These are phyloP conservation scores for Oenanthe oenanthe DNA, from an alignment of 2,113 vertebrate species.

Conservation along the genomic window DNA sequence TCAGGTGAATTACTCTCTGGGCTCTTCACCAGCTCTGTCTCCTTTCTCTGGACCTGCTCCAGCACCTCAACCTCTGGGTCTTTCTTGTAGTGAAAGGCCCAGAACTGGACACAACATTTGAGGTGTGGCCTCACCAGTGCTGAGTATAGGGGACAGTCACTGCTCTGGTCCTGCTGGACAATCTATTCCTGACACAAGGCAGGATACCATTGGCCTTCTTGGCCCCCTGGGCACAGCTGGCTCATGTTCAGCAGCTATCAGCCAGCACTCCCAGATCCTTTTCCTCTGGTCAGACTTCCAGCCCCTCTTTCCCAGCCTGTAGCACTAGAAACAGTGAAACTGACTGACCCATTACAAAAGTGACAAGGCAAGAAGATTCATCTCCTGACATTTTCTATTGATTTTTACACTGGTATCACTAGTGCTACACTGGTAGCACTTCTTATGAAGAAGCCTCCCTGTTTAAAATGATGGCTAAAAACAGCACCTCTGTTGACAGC, in stretches of 20 bases:
- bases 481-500: neutral
- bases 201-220: no score
- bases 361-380: neutral
- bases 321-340: neutral
- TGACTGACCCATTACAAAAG: neutral
- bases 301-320: neutral
- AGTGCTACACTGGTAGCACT: neutral
- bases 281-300: neutral
- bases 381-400: rapidly evolving
- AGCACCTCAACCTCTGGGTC: neutral
- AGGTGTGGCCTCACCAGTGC: neutral
- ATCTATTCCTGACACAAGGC: neutral
- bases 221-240: neutral
- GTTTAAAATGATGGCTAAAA: neutral
- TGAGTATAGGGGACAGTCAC: neutral
- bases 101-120: rapidly evolving
- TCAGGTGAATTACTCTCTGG: neutral
- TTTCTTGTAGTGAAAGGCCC: neutral
- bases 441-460: neutral
- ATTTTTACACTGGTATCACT: neutral
- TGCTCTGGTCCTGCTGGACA: neutral
- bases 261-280: neutral
- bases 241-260: neutral
- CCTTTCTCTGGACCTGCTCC: neutral
- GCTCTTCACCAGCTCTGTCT: neutral